Base-by-base conservation (phyloP, 2,888 invertebrate genomes). In the Mongoloraphidia duomilia region DNA sequence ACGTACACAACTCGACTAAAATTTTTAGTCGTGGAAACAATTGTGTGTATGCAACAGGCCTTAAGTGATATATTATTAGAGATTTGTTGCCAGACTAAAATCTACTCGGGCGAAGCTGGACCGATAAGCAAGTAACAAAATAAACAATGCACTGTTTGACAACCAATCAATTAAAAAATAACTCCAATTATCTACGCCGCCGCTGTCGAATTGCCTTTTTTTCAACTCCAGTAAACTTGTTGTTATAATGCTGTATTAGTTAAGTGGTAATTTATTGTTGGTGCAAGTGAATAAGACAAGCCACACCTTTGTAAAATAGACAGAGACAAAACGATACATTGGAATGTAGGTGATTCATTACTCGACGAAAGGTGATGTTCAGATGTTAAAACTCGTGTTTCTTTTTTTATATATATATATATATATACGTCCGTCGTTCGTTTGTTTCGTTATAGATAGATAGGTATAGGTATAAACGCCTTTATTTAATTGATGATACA, bases 261-360 rank as follows among this genome's bases (percentile, higher is more conserved):
- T 42, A 42, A 42, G 42, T 26, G 42, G 42, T 42, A 42, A 42
- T 42, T 42, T 42, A 42, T 42, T 26, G 42, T 33, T 12, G 14
- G 42, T 10, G 33, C 14, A 34, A 42, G 11, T 11, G 42, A 42
- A 34, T 13, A 39, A 8, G 12, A 39, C 14, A 39, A 39, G 12
- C 12, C 39, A 39, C 39, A 39, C 8, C 12, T 2, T 13, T 14
- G 14, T 9, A 39, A 39, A 39, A 12, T 39, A 39, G 39, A 39
- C 13, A 12, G 40, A 39, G 40, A 39, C 40, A 40, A 40, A 47
- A 33, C 36, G 17, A 41, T 44, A 50, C 49, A 49, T 51, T 58
- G 62, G 65, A 65, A 67, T 66, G 63, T 65, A 64, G 61, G 64
- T 66, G 67, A 66, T 67, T 66, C 66, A 67, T 65, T 64, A 57